Base-by-base conservation (phyloP, 2,888 invertebrate species). In the Tinea pellionella region DNA sequence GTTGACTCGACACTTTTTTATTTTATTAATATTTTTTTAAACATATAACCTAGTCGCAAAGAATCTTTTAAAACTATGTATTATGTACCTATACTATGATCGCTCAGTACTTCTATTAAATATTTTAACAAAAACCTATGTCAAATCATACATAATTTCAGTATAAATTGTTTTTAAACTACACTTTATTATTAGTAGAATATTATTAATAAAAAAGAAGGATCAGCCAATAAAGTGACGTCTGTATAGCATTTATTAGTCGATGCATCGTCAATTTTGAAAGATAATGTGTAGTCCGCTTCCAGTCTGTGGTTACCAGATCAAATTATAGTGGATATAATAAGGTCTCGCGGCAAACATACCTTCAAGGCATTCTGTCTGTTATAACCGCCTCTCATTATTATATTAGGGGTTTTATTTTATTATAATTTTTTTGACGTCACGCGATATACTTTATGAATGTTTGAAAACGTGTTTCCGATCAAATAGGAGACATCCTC, bases 251-350 rank as follows among this genome's bases (percentile, higher is more conserved):
- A 47, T 16, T 37, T 15, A 47, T 15, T 47, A 15, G 8, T 15
- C 47, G 47, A 15, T 47, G 47, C 47, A 16, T 47, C 47, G 47
- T 47, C 47, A 47, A 47, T 47, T 47, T 47, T 47, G 15, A 47
- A 47, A 47, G 47, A 47, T 47, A 47, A 47, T 47, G 16, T 47
- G 47, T 47, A 47, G 47, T 47, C 16, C 37, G 16, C 47, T 47
- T 13, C 15, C 32, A 32, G 32, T 13, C 57, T 32, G 57, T 32
- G 57, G 57, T 32, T 30, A 57, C 2, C 32, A n/a, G 19, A 32
- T 57, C 57, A 57, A 57, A 57, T 57, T 57, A 57, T 57, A 32
- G 32, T 29, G 32, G 11, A 11, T 29, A 13, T 47, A 47, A 47
- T 47, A 16, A 16, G 47, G 47, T 16, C 15, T 16, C 47, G 37